A percentile compares a stretch with the other conserved stretches of the same genome.
Evolutionary conservation across 2,888 invertebrate species (phyloP).

Genomic region (Lepeophtheirus nordmannii): DNA sequence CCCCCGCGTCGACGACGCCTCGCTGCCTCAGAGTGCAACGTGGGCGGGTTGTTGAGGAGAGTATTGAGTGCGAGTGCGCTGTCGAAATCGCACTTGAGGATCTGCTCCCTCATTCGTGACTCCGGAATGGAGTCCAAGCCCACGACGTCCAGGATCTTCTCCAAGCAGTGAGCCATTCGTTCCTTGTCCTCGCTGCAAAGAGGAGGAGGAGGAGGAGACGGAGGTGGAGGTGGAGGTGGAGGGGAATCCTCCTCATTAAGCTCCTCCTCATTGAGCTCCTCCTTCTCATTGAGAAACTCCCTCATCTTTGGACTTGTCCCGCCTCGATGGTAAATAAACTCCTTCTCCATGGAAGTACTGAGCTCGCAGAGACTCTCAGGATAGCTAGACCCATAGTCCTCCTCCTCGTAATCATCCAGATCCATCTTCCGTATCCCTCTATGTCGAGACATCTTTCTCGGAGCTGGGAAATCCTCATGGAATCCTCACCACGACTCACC

Average conservation of each 20-base stretch:
- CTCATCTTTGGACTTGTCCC: conserved; percentile 16
- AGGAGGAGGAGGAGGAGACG: background rate
- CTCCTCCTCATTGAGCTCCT: background rate
- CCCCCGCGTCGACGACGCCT: background rate
- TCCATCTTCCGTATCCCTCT: conserved; percentile 16
- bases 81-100: conserved; percentile 9
- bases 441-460: conserved; percentile 7
- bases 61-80: background rate
- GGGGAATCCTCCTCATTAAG: background rate
- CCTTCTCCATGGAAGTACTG: conserved; percentile 14
- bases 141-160: conserved; percentile 13
- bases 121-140: conserved; percentile 13
- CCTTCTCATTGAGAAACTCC: conserved; percentile 9
- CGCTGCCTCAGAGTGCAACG: background rate
- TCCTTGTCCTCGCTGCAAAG: background rate
- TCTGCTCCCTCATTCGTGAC: background rate
- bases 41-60: background rate
- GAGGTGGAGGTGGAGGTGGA: background rate
- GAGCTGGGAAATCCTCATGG: background rate
- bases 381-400: conserved; percentile 43
- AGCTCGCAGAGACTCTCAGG: conserved; percentile 41
- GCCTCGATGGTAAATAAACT: conserved; percentile 12
- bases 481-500: too few relatives aligned
- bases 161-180: background rate
- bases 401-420: conserved; percentile 12